phyloP scores from a whole-genome alignment of 1,140 invertebrate genomes.

The Ips nitidus region DNA sequence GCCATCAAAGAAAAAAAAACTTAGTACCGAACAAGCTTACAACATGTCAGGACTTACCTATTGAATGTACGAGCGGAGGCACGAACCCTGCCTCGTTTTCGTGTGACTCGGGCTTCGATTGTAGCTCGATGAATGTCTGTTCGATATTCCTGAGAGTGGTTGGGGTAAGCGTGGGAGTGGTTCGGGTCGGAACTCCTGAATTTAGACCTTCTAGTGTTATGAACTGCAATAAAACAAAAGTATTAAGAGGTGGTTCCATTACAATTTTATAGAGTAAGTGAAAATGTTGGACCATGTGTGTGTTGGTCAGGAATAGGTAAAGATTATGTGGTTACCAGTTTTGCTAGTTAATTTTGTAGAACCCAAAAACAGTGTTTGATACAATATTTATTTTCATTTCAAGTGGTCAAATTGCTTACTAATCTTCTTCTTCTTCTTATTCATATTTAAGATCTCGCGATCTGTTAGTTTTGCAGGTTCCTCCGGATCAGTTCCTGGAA shows the following conservation, averaged over 20 bases:
- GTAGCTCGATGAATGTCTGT: slow-evolving; percentile 74
- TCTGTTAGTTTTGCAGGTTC: too few species aligned
- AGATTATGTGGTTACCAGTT: too few species aligned
- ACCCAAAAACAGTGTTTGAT: too few species aligned
- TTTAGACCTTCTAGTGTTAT: slow-evolving; percentile 78
- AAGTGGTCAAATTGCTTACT: too few species aligned
- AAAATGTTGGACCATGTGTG: too few species aligned
- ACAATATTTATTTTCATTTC: too few species aligned
- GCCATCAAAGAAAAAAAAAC: slow-evolving; percentile 20
- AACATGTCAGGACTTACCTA: slow-evolving; percentile 43
- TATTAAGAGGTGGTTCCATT: background rate
- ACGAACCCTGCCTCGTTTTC: slow-evolving; percentile 89
- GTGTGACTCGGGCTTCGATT: slow-evolving; percentile 68
- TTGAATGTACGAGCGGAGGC: slow-evolving; percentile 70
- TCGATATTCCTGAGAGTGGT: slow-evolving; percentile 90
- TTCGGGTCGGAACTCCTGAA: slow-evolving; percentile 84
- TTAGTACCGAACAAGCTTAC: background rate
- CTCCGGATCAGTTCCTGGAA: too few species aligned
- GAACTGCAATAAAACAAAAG: slow-evolving; percentile 63
- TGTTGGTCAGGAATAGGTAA: too few species aligned
- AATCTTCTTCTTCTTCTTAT: too few species aligned
- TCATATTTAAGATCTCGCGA: too few species aligned
- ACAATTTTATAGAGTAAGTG: too few species aligned
- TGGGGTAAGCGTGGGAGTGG: slow-evolving; percentile 89
- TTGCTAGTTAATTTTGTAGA: too few species aligned